phyloP scores from a whole-genome alignment of 2,797 vertebrate species.

The Kryptopterus vitreolus region DNA sequence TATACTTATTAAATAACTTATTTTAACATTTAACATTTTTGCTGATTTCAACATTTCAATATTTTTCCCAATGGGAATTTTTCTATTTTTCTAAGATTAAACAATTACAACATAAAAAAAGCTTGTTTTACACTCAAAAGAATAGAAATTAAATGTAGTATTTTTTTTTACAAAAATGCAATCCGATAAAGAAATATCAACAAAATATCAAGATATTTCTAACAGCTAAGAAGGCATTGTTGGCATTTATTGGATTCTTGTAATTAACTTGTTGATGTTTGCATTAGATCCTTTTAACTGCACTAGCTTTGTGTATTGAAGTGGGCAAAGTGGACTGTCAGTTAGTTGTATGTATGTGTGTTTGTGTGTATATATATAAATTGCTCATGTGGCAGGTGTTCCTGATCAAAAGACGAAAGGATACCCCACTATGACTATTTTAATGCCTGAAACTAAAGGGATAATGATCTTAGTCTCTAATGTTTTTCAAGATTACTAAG shows the following conservation, averaged over 20 bases:
- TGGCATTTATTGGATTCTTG: not conserved
- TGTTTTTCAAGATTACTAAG: not conserved
- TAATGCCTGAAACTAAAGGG: not conserved
- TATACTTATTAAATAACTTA: too few relatives aligned
- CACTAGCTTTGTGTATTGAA: not conserved
- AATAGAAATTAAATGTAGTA: not conserved
- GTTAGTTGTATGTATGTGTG: too few relatives aligned
- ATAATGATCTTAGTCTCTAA: not conserved
- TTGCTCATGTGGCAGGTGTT: not conserved
- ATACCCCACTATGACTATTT: not conserved
- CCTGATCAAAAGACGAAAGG: not conserved
- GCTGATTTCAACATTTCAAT: not conserved
- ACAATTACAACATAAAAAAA: not conserved
- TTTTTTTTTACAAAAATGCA: not conserved
- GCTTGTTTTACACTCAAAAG: not conserved
- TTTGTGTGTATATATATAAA: not conserved
- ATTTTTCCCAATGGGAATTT: not conserved
- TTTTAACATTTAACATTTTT: not conserved
- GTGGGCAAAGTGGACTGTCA: not conserved
- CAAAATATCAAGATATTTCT: not conserved
- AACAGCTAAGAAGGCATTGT: too few relatives aligned
- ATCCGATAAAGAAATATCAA: not conserved
- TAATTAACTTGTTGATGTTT: not conserved
- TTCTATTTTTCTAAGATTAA: not conserved
- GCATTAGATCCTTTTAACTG: not conserved